phyloP scores from a whole-genome alignment of 64 coral and sea anemone genomes.

The Actinia equina region DNA sequence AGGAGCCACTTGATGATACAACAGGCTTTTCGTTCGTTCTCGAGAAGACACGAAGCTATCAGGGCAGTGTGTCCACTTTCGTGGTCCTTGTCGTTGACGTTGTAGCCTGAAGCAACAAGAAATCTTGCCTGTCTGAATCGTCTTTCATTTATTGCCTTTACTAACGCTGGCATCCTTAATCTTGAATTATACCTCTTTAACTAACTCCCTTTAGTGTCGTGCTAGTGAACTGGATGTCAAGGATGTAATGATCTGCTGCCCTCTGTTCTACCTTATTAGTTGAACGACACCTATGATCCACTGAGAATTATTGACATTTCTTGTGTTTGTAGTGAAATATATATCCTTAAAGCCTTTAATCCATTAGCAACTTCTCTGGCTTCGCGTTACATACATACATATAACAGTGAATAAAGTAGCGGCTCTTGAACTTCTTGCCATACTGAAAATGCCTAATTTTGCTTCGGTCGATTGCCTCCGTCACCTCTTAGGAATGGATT shows the following conservation, averaged over 20 bases:
- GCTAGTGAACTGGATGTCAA: not conserved
- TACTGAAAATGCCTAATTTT: not conserved
- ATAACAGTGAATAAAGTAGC: no score
- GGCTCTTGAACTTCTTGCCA: no score
- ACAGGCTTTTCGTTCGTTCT: constrained; percentile 62
- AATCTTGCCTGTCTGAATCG: constrained; percentile 69
- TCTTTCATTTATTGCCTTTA: constrained; percentile 67
- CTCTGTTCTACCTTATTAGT: no score
- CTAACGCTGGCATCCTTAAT: constrained; percentile 57
- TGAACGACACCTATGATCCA: no score
- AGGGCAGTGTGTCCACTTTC: constrained; percentile 56
- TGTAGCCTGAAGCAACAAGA: constrained; percentile 48
- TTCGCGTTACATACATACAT: no score
- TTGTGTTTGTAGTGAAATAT: no score
- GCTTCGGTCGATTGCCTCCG: not conserved
- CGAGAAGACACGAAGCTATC: constrained; percentile 50
- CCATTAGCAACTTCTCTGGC: no score
- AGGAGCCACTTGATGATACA: constrained; percentile 54
- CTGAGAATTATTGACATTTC: no score
- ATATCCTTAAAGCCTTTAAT: no score
- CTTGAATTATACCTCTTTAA: not conserved
- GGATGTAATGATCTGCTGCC: not conserved
- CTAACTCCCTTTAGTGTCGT: not conserved
- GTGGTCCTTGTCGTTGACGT: constrained; percentile 60
- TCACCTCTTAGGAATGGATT: no score